Conservation (phyloP, 2,797 vertebrate species). For the Megaceryle alcyon region DNA sequence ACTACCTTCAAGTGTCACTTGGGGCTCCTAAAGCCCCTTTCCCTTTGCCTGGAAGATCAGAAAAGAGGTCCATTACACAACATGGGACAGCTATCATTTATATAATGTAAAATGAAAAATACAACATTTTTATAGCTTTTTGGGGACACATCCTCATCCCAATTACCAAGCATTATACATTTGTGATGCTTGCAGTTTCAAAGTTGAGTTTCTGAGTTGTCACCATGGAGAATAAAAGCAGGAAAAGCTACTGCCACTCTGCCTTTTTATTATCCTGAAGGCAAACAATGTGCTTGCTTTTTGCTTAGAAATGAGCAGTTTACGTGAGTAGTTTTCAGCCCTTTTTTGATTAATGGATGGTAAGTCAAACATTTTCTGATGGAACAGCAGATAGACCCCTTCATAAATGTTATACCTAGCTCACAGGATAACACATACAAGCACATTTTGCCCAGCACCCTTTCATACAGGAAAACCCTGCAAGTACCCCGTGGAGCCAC, state of each 20-base stretch:
- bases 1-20: background rate
- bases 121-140: background rate
- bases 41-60: background rate
- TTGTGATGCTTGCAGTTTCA: background rate
- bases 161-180: background rate
- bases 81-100: background rate
- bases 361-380: background rate
- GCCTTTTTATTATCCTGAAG: constrained; percentile 34
- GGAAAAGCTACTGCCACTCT: constrained; percentile 33
- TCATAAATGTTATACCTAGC: background rate
- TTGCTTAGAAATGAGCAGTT: background rate
- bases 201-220: constrained; percentile 24
- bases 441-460: background rate
- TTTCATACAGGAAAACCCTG: background rate
- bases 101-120: background rate
- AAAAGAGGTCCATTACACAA: background rate
- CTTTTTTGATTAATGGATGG: background rate
- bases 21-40: background rate
- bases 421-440: accelerated
- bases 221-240: constrained; percentile 53
- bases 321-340: background rate
- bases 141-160: background rate
- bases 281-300: background rate
- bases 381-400: background rate
- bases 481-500: background rate